Evolutionary conservation across 2,888 invertebrate species (phyloP).

Genomic region (Ceraclea dissimilis): DNA sequence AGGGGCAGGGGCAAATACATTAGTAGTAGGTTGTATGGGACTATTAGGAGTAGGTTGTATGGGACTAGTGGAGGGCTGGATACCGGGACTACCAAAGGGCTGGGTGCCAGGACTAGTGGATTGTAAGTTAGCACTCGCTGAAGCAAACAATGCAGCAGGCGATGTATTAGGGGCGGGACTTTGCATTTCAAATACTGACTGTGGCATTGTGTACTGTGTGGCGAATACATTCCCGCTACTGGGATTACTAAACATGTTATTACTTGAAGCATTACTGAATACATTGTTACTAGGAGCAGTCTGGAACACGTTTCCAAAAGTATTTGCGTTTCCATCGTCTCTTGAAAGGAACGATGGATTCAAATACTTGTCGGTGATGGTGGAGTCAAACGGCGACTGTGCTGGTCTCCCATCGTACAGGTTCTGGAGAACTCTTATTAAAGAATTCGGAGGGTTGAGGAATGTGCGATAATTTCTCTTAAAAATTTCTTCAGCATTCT

Average conservation of each 20-base stretch:
- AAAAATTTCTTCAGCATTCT: constrained; percentile 29
- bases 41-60: too few relatives aligned
- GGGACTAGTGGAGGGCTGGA: too few relatives aligned
- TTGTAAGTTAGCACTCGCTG: constrained; percentile 14
- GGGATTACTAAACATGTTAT: too few relatives aligned
- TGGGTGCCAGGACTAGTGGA: too few relatives aligned
- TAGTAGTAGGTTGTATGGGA: too few relatives aligned
- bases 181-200: not conserved
- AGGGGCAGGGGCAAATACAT: too few relatives aligned
- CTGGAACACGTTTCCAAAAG: not conserved
- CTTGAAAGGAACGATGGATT: too few relatives aligned
- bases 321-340: not conserved
- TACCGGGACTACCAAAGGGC: too few relatives aligned
- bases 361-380: not conserved
- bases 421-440: not conserved
- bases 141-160: constrained; percentile 14
- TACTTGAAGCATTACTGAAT: too few relatives aligned
- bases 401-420: not conserved
- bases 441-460: constrained; percentile 29
- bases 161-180: not conserved
- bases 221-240: not conserved
- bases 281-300: too few relatives aligned
- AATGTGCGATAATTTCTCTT: constrained; percentile 34
- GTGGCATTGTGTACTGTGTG: not conserved
- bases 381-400: not conserved